Conservation (phyloP, 2,113 vertebrate species). For the Phalacrocorax brasilianus region DNA sequence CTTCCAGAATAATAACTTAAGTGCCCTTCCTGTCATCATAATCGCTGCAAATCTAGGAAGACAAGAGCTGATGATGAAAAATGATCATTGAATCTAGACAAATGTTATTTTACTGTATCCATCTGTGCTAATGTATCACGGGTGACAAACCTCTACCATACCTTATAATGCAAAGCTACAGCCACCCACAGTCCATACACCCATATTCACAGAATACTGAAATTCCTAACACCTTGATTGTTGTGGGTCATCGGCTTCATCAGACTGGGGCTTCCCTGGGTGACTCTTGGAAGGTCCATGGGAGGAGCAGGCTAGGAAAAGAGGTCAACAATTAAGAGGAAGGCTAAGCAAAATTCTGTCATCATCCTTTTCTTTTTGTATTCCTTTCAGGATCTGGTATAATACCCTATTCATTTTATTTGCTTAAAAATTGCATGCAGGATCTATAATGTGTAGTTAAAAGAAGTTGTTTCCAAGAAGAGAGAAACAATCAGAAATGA, state of each 20-base stretch:
- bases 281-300: background rate
- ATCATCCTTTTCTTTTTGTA: background rate
- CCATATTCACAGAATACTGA: background rate
- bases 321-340: background rate
- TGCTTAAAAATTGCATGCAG: background rate
- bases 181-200: background rate
- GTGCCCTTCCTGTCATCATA: background rate
- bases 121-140: background rate
- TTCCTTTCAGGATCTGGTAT: background rate
- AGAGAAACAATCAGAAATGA: background rate
- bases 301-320: background rate
- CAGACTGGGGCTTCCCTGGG: background rate
- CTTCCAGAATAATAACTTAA: slow-evolving; percentile 14
- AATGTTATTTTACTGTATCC: background rate
- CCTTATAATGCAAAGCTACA: background rate
- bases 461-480: background rate
- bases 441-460: background rate
- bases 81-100: background rate
- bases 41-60: background rate
- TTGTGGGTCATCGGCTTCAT: background rate
- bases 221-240: background rate
- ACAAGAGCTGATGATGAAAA: slow-evolving; percentile 13
- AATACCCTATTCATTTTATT: background rate
- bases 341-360: background rate
- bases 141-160: background rate